Evolutionary conservation across 2,888 invertebrate species (phyloP), one percentile per base, ranked within the genome.

Genomic region (Bombylius discolor): DNA sequence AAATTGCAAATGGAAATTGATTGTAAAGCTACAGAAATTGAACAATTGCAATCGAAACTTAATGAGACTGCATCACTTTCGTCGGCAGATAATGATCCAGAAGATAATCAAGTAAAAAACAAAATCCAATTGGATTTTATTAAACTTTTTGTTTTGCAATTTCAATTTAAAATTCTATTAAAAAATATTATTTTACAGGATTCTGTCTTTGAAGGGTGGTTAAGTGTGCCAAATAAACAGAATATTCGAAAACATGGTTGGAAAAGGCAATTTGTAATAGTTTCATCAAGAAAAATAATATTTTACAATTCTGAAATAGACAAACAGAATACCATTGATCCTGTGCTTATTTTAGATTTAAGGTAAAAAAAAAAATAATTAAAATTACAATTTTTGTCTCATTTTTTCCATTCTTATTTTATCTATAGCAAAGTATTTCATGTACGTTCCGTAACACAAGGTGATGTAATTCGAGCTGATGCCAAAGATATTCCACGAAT

Each of bases 401-500:
- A 54, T 51, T 53, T 49, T 53, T 51, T 59, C 49, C 47, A 44
- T 49, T 51, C 48, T 56, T 52, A 45, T 46, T 23, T 5, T 12
- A 55, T 55, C 58, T 73, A 13, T 79, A 94, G 97, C 78, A 97
- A 98, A 82, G 89, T 99, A 71, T 98, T 96, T 80, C 97, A 98
- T 78, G 98, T 98, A 64, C 86, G 98, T 63, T 90, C 94, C 59
- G 98, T 99, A 64, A 97, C 98, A 61, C 97, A 97, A 76, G 97
- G 97, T 67, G 99, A 99, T 81, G 97, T 98, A 67, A 96, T 98
- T 73, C 86, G 97, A 72, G 98, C 96, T 56, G 96, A 97, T 81
- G 92, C 95, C 75, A 94, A 93, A 83, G 96, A 98, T 81, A 95
- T 99, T 77, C 98, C 98, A 67, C 87, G 95, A 75, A 99, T 99